Conservation (phyloP, 2,113 vertebrate genomes). For the Symphodus melops region DNA sequence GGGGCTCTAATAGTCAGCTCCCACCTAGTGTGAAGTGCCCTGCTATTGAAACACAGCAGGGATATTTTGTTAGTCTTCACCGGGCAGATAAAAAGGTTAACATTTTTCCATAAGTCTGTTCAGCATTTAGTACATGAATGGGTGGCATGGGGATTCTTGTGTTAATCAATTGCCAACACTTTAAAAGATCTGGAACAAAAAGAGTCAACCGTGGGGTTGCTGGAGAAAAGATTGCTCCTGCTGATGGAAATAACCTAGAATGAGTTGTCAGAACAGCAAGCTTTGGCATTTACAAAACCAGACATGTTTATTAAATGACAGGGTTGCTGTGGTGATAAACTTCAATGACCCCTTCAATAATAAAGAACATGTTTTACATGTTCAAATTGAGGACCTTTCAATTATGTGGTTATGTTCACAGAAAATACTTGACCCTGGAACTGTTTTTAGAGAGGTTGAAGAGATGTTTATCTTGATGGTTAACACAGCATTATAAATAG, state of each 20-base stretch:
- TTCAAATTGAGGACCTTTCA: constrained; percentile 60
- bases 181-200: constrained; percentile 65
- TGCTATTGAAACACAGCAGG: constrained; percentile 22
- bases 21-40: constrained; percentile 51
- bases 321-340: constrained; percentile 62
- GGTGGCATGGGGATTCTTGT: constrained; percentile 45
- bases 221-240: constrained; percentile 17
- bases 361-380: constrained; percentile 44
- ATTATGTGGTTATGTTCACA: constrained; percentile 56
- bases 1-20: constrained; percentile 34
- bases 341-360: constrained; percentile 22
- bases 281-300: constrained; percentile 51
- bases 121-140: constrained; percentile 36
- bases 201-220: constrained; percentile 30
- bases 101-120: constrained; percentile 34
- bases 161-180: constrained; percentile 68
- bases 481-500: no score
- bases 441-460: constrained; percentile 53
- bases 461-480: constrained; percentile 58
- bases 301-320: constrained; percentile 37
- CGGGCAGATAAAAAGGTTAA: constrained; percentile 44
- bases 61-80: constrained; percentile 8
- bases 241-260: constrained; percentile 37
- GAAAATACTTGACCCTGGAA: constrained; percentile 57
- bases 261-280: constrained; percentile 49